Evolutionary conservation across 1,140 invertebrate genomes (phyloP).

Genomic region (Hestina assimilis): DNA sequence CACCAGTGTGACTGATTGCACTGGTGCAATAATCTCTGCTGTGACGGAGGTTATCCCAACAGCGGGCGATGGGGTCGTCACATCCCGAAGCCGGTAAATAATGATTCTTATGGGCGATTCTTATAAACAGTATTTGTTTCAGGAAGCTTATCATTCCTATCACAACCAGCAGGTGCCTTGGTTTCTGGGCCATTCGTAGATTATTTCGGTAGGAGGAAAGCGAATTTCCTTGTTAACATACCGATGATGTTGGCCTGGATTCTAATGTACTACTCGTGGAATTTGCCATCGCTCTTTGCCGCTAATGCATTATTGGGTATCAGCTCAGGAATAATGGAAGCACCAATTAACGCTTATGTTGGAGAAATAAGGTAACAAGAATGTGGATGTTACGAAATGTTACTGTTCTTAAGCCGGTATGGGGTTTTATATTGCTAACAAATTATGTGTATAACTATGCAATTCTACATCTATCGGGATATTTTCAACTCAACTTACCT

Average conservation of each 20-base stretch:
- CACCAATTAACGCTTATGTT: conserved; percentile 78
- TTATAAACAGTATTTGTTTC: conserved; percentile 30
- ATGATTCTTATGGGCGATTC: no score
- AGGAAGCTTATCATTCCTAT: conserved; percentile 85
- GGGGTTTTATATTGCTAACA: no score
- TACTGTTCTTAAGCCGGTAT: no score
- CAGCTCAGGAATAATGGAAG: conserved; percentile 79
- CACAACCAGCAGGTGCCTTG: conserved; percentile 84
- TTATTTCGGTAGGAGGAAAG: conserved; percentile 81
- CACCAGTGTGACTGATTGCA: no score
- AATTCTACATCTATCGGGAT: no score
- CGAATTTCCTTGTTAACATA: conserved; percentile 83
- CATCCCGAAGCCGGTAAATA: no score
- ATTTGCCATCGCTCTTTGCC: conserved; percentile 59
- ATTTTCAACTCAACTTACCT: no score
- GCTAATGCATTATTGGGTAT: conserved; percentile 67
- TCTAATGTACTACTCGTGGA: conserved; percentile 79
- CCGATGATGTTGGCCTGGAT: conserved; percentile 84
- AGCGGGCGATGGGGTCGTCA: no score
- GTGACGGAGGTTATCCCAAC: no score
- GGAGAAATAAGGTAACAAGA: conserved; percentile 74
- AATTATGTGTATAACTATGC: no score
- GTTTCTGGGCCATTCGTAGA: conserved; percentile 83
- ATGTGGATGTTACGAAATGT: background rate
- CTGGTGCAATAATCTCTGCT: no score